Evolutionary conservation across 2,888 invertebrate species (phyloP).

Genomic region (Drosophila phalerata): DNA sequence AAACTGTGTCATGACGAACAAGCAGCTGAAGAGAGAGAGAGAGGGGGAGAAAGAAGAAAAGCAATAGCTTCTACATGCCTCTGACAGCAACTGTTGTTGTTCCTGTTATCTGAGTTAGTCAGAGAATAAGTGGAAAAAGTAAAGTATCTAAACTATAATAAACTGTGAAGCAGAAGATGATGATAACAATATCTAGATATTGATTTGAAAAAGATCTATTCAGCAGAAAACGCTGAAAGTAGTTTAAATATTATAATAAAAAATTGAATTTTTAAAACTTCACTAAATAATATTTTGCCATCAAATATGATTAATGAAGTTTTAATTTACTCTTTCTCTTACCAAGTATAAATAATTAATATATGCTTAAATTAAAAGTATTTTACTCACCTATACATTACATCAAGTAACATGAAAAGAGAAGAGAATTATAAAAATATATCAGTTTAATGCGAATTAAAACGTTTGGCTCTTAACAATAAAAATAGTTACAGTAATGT

Average conservation of each 20-base stretch:
- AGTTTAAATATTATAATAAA: neutral
- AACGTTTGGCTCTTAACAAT: slow-evolving; percentile 9
- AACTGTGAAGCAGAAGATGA: neutral
- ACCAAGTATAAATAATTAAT: too few species aligned
- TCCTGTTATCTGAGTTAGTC: slow-evolving; percentile 12
- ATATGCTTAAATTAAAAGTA: too few species aligned
- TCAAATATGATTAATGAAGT: too few species aligned
- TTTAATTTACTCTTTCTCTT: too few species aligned
- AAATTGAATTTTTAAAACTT: too few species aligned
- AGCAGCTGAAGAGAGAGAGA: neutral
- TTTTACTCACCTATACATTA: slow-evolving; percentile 43
- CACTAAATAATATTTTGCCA: too few species aligned
- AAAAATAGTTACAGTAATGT: slow-evolving; percentile 2
- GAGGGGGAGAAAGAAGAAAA: neutral
- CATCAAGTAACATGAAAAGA: slow-evolving; percentile 45
- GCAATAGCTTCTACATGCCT: slow-evolving; percentile 5
- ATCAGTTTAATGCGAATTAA: slow-evolving; percentile 6
- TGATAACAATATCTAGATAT: too few species aligned
- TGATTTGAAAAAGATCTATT: too few species aligned
- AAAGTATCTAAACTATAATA: neutral
- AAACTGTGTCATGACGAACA: slow-evolving; percentile 45
- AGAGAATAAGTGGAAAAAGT: slow-evolving; percentile 1
- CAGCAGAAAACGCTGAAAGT: too few species aligned
- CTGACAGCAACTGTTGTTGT: slow-evolving; percentile 28
- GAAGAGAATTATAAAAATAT: slow-evolving; percentile 10